Evolutionary conservation across 2,113 vertebrate genomes (phyloP).

Genomic region (Apteryx owenii): DNA sequence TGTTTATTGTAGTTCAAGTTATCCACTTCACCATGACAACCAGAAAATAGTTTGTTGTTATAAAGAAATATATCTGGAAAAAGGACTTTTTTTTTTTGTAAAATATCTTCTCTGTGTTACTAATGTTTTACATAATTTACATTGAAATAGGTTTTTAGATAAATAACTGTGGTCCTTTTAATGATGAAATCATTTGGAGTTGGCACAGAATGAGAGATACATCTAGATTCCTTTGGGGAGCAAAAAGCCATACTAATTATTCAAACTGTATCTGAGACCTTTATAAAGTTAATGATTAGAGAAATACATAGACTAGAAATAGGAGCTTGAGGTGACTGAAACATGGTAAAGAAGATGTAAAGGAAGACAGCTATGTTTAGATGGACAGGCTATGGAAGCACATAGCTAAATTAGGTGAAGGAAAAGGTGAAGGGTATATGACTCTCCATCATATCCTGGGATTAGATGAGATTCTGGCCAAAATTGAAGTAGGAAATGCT

Average conservation of each 20-base stretch:
- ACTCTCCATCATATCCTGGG: not conserved
- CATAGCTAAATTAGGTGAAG: not conserved
- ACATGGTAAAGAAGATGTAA: not conserved
- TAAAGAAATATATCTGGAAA: not conserved
- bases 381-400: not conserved
- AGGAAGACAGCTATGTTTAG: not conserved
- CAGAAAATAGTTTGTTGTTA: not conserved
- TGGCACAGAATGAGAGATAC: not conserved
- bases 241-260: not conserved
- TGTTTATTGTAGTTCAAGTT: not conserved
- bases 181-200: not conserved
- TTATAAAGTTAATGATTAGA: not conserved
- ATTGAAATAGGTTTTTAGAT: not conserved
- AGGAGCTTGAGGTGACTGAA: not conserved
- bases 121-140: not conserved
- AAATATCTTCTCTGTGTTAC: not conserved
- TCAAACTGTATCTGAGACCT: not conserved
- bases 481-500: not conserved
- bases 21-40: not conserved
- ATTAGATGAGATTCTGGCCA: not conserved
- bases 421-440: not conserved
- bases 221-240: accelerated
- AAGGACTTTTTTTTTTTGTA: accelerated
- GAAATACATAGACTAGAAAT: not conserved
- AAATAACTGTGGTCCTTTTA: not conserved